Conservation (phyloP, 2,113 vertebrate genomes). For the Narcine bancroftii region DNA sequence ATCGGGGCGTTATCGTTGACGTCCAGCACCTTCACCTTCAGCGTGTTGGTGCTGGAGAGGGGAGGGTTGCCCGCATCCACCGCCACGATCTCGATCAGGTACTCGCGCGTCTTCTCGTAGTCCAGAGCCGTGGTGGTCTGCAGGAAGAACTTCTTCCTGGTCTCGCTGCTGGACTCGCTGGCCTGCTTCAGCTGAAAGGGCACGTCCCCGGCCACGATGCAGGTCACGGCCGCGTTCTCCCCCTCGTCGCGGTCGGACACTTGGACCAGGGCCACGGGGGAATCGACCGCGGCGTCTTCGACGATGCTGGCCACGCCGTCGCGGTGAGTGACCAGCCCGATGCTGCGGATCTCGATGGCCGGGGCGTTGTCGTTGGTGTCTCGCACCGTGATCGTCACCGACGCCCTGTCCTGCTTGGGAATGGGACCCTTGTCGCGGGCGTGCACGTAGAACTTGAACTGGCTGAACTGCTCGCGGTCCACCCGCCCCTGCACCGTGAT, state of each 20-base stretch:
- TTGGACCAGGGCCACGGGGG: conserved; percentile 86
- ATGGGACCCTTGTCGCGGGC: conserved; percentile 85
- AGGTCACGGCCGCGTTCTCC: conserved; percentile 88
- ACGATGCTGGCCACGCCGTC: conserved; percentile 90
- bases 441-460: conserved; percentile 79
- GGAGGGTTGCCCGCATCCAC: conserved; percentile 93
- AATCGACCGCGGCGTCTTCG: conserved; percentile 85
- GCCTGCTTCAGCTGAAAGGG: conserved; percentile 87
- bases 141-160: conserved; percentile 93
- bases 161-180: conserved; percentile 79
- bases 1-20: conserved; percentile 83
- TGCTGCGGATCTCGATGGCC: conserved; percentile 84
- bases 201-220: conserved; percentile 86
- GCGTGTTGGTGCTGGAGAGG: conserved; percentile 88
- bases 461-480: conserved; percentile 81
- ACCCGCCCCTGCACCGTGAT: conserved; percentile 84
- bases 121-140: conserved; percentile 86
- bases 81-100: conserved; percentile 88
- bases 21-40: conserved; percentile 89
- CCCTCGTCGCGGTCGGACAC: conserved; percentile 91
- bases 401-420: conserved; percentile 74
- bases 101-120: conserved; percentile 81
- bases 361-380: conserved; percentile 91
- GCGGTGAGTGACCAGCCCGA: conserved; percentile 84
- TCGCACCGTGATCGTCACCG: conserved; percentile 75